phyloP scores from a whole-genome alignment of 2,113 vertebrate genomes.

The Cariama cristata region DNA sequence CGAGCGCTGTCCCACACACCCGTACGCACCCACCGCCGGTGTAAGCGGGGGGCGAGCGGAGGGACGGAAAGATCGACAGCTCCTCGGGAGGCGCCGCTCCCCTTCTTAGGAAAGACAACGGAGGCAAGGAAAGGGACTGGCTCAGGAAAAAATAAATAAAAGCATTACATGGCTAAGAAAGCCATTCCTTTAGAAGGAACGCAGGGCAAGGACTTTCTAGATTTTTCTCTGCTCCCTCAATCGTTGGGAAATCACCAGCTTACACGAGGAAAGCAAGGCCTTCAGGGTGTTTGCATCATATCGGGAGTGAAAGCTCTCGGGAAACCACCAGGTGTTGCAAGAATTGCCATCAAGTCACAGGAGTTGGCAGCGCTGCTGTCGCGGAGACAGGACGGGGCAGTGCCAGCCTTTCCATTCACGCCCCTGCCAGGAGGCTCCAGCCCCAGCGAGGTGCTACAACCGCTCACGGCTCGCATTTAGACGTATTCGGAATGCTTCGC shows the following conservation, averaged over 20 bases:
- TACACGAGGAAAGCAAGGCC: not conserved
- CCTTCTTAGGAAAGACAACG: rapidly evolving
- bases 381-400: not conserved
- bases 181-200: rapidly evolving
- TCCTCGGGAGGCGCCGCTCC: not conserved
- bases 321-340: not conserved
- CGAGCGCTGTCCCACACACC: too few relatives aligned
- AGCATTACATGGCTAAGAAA: not conserved
- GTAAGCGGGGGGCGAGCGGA: not conserved
- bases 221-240: not conserved
- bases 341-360: not conserved
- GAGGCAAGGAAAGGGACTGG: not conserved
- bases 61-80: too few relatives aligned
- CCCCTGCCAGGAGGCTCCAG: not conserved
- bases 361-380: not conserved
- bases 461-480: not conserved
- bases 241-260: not conserved
- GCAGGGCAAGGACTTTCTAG: not conserved
- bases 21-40: too few relatives aligned
- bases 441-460: not conserved
- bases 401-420: not conserved
- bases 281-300: not conserved
- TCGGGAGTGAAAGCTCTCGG: not conserved
- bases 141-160: not conserved
- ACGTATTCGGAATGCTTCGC: not conserved